A percentile compares a stretch with the other conserved stretches of the same genome.
Evolutionary conservation across 2,888 invertebrate genomes (phyloP).

Genomic region (Phengaris alcon): DNA sequence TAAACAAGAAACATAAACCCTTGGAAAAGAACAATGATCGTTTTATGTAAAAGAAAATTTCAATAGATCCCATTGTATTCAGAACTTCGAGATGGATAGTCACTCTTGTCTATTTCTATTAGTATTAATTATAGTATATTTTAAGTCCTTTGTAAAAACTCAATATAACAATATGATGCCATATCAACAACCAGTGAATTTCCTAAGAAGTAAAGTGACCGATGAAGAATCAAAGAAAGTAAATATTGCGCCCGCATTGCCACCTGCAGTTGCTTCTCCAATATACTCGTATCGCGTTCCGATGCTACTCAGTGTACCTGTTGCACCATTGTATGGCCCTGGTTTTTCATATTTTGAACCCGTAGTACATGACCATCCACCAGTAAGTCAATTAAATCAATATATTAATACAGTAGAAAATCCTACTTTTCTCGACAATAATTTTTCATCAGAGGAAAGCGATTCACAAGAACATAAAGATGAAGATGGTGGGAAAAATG

Average conservation of each 20-base stretch:
- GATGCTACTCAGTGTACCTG: slow-evolving; percentile 38
- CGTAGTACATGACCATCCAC: slow-evolving; percentile 62
- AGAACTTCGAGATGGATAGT: neutral
- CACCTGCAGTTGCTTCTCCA: slow-evolving; percentile 3
- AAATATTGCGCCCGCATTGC: slow-evolving; percentile 31
- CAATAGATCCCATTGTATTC: neutral
- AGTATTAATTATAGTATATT: neutral
- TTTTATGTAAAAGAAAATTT: neutral
- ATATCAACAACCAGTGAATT: slow-evolving; percentile 17
- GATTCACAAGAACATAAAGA: neutral
- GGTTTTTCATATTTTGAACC: slow-evolving; percentile 55
- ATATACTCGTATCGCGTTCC: slow-evolving; percentile 33
- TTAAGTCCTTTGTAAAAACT: neutral
- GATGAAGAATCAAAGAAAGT: neutral
- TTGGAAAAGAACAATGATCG: neutral
- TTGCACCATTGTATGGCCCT: slow-evolving; percentile 50
- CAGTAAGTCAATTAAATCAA: slow-evolving; percentile 37
- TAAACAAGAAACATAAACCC: slow-evolving; percentile 7
- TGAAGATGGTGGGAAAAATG: neutral
- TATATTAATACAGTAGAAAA: neutral
- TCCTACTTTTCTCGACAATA: neutral
- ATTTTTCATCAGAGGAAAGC: neutral
- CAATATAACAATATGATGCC: slow-evolving; percentile 5
- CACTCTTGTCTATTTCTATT: neutral
- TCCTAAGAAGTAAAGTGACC: neutral